phyloP scores from a whole-genome alignment of 1,140 invertebrate genomes.

The Habropoda laboriosa region DNA sequence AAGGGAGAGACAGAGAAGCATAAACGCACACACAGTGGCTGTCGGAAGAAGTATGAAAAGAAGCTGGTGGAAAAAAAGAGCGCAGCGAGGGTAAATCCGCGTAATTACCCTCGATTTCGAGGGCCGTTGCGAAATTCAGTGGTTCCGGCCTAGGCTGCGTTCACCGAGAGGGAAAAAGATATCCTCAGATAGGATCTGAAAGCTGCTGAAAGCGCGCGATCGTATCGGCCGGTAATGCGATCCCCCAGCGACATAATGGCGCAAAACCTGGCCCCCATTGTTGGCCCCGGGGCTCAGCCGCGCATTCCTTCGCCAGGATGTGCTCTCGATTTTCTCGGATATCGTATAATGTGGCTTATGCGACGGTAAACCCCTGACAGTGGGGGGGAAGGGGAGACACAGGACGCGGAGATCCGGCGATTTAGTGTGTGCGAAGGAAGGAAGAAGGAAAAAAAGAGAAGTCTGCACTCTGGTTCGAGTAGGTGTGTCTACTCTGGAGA shows the following conservation, averaged over 20 bases:
- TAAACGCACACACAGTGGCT: too few relatives aligned
- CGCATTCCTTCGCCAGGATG: constrained; percentile 64
- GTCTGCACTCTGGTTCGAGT: background rate
- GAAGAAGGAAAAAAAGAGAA: too few relatives aligned
- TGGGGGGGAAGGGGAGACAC: constrained; percentile 25
- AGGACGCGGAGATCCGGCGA: constrained; percentile 54
- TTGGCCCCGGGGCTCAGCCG: constrained; percentile 47
- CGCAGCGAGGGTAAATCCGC: constrained; percentile 32
- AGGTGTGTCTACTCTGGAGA: constrained; percentile 4
- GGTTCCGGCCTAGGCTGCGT: constrained; percentile 38
- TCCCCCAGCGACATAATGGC: constrained; percentile 66
- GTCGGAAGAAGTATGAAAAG: constrained; percentile 10
- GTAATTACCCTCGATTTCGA: constrained; percentile 47
- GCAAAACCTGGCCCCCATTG: constrained; percentile 66
- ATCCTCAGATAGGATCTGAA: constrained; percentile 59
- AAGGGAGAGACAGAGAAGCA: background rate
- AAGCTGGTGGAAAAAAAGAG: background rate
- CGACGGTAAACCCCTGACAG: too few relatives aligned
- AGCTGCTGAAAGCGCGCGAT: constrained; percentile 57
- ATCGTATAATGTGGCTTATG: constrained; percentile 68
- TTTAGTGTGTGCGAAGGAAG: constrained; percentile 35
- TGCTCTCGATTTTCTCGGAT: constrained; percentile 67
- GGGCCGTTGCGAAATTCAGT: constrained; percentile 48
- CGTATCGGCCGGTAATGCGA: constrained; percentile 67
- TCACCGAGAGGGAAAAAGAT: constrained; percentile 47